A percentile compares a stretch with the other conserved stretches of the same genome.
Conservation (phyloP, 2,888 invertebrate genomes). For the Calliopum simillimum region DNA sequence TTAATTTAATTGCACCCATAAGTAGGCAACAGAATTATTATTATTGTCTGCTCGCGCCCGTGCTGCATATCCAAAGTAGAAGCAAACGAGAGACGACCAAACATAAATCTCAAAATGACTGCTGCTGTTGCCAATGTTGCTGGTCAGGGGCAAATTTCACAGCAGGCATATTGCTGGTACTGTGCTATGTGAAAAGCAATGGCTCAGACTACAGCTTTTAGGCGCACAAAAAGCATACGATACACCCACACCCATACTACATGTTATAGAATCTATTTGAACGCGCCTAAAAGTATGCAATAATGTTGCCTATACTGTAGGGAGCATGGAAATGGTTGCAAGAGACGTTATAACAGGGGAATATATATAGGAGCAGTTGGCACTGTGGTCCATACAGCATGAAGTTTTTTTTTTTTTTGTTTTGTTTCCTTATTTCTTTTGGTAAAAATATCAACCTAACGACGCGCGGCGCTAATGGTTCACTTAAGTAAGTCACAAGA, state of each 20-base stretch:
- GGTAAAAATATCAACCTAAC: conserved; percentile 31
- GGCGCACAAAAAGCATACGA: not conserved
- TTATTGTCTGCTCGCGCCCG: not conserved
- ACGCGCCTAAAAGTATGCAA: conserved; percentile 13
- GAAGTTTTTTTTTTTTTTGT: conserved; percentile 8
- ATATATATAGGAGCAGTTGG: no score
- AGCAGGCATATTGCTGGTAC: no score
- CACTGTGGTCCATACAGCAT: not conserved
- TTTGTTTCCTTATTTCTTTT: no score
- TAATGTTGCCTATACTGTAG: not conserved
- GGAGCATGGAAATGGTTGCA: not conserved
- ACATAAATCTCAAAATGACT: not conserved
- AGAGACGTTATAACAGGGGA: not conserved
- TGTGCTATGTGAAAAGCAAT: not conserved
- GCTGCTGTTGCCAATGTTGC: not conserved
- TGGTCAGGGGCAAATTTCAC: not conserved
- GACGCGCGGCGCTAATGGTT: conserved; percentile 31
- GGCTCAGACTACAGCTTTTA: not conserved
- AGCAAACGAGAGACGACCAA: not conserved
- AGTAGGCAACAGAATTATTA: conserved; percentile 13
- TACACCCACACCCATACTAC: no score
- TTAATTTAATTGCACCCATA: conserved; percentile 6
- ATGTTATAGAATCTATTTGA: conserved; percentile 6
- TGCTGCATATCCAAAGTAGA: not conserved
- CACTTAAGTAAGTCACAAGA: conserved; percentile 35